Base-by-base conservation (phyloP, 2,888 invertebrate species). In the Hymenopus coronatus region DNA sequence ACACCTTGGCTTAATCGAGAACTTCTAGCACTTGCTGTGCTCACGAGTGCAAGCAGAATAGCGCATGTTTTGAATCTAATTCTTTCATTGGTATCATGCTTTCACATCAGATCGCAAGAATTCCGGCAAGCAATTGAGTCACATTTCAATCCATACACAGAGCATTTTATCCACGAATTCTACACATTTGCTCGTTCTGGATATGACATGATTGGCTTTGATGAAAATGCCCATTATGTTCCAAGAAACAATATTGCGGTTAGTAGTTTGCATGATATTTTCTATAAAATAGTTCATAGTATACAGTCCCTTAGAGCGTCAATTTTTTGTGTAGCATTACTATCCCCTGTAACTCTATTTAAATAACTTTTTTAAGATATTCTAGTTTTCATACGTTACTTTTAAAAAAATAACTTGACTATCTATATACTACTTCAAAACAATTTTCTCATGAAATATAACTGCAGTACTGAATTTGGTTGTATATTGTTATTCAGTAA, bases 1-100 rank as follows among this genome's bases (percentile, higher is more conserved):
- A 96, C 97, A 90, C 97, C 97, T 1, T 99, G 98, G 98, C 94
- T 99, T 54, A 96, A 96, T 92, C 95, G 99, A 90, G 98, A 99
- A 93, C 94, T 99, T 46, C 95, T 96, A 91, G 97, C 96, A 90
- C 95, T 95, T 91, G 87, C 27, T 30, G 3, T 87, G 9, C 25
- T 82, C 25, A 82, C 82, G 4, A 82, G 33, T 9, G 27, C 87
- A 28, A 82, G 87, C 6, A 14, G 81, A 27, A 95, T 96, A 89
- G 94, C 95, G 85, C 95, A 96, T 91, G 96, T 97, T 0, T 92
- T 96, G 92, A 93, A 96, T 89, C 94, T 96, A 30, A 96, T 98
- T 89, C 93, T 97, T 92, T 96, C 96, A 84, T 93, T 96, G 88
- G 93, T 98, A 28, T 95, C 94, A 12, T 94, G 95, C 90, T 95